Conservation (phyloP, 1,140 invertebrate genomes). For the Drosophila bifasciata region DNA sequence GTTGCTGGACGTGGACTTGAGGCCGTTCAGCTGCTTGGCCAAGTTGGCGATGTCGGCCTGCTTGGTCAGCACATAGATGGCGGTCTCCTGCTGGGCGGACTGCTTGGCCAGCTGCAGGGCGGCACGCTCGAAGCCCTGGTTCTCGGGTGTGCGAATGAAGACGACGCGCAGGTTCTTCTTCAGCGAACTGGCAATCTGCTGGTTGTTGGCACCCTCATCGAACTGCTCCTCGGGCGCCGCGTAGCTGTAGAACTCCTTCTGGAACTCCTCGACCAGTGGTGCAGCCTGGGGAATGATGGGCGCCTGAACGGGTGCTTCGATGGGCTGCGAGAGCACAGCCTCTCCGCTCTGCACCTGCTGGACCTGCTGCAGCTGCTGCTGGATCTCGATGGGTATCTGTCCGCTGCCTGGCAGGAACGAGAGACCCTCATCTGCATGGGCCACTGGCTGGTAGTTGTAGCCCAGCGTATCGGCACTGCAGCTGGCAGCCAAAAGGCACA, state of each 20-base stretch:
- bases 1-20: conserved; percentile 59
- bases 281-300: conserved; percentile 37
- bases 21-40: conserved; percentile 65
- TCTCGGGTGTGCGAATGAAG: conserved; percentile 91
- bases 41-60: conserved; percentile 82
- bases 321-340: conserved; percentile 65
- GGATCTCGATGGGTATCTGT: conserved; percentile 32
- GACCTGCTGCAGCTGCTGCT: conserved; percentile 14
- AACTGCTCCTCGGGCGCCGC: conserved; percentile 74
- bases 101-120: conserved; percentile 87
- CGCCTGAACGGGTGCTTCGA: conserved; percentile 33
- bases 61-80: conserved; percentile 93
- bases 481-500: conserved; percentile 68
- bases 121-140: conserved; percentile 86
- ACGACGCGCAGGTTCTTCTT: conserved; percentile 94
- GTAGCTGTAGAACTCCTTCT: conserved; percentile 76
- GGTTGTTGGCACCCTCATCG: conserved; percentile 58
- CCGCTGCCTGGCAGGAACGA: conserved; percentile 59
- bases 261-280: conserved; percentile 59
- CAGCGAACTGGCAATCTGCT: conserved; percentile 83
- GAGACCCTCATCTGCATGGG: conserved; percentile 63
- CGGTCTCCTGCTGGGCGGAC: conserved; percentile 85
- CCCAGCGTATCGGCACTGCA: conserved; percentile 68
- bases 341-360: conserved; percentile 57
- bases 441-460: conserved; percentile 74